Base-by-base conservation (phyloP, 1,140 invertebrate species). In the Chironomus tepperi region DNA sequence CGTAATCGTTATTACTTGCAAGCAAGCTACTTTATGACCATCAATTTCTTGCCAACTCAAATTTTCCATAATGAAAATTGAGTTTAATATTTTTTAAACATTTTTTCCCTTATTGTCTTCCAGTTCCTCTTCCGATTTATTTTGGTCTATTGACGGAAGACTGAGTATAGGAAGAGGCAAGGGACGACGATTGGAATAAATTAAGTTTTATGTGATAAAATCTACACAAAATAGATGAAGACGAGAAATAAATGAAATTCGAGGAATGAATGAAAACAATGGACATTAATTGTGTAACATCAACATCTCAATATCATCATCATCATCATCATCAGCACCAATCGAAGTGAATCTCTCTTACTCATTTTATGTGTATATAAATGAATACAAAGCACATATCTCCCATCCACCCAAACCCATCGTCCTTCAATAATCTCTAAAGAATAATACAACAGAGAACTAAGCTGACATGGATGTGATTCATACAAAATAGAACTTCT, bases 281-380 rank as follows among this genome's bases (percentile, higher is more conserved):
- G 47, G 47, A 57, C 47, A 57, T 57, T 57, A 57, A 57, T 57
- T 57, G 47, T 57, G n/a, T 57, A n/a, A 0, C 47, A 57, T 57
- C 47, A 57, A 57, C 47, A 57, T 57, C 47, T 57, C 47, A 57
- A 57, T 57, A 57, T 57, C 47, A 57, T 57, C n/a, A 34, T 34
- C 47, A 57, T 57, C n/a, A 34, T 34, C 24, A 34, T 34, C 24
- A 34, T 34, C 24, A 34, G 24, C n/a, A 57, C 47, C 47, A 57
- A 57, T 10, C 9, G 15, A 47, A 47, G 43, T 1, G 43, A 47
- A 8, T 2, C 43, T 47, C 43, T 47, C 7, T 10, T 47, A 9
- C 15, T 47, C 43, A 10, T 47, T 47, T 57, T 34, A 34, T 34
- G 24, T 34, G 24, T 2, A 1, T 34, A 34, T 34, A 34, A 34